Evolutionary conservation across 2,888 invertebrate species (phyloP).

Genomic region (Oscheius sp.): DNA sequence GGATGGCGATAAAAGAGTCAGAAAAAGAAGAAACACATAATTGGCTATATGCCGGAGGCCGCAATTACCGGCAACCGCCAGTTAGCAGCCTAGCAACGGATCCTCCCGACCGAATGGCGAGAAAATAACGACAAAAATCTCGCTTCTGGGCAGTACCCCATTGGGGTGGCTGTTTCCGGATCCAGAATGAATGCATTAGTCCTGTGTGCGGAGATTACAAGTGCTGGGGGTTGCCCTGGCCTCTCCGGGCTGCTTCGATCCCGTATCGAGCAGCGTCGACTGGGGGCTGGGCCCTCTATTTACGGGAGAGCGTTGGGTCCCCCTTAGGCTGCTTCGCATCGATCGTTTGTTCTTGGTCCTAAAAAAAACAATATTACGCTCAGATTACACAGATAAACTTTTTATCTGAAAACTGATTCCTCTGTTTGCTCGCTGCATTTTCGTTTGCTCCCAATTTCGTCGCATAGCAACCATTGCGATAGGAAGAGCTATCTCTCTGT

Average conservation of each 20-base stretch:
- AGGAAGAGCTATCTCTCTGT: too few species aligned
- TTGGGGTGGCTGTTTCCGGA: conserved; percentile 12
- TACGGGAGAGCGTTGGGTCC: neutral
- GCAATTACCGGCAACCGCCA: too few species aligned
- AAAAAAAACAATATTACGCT: conserved; percentile 14
- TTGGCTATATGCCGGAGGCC: too few species aligned
- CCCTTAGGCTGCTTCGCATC: neutral
- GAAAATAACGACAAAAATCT: neutral
- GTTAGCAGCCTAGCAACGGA: too few species aligned
- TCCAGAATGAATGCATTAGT: conserved; percentile 22
- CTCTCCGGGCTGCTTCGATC: conserved; percentile 22
- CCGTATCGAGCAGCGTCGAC: conserved; percentile 30
- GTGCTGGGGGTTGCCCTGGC: neutral
- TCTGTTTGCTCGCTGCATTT: too few species aligned
- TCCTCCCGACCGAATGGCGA: neutral
- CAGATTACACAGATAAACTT: too few species aligned
- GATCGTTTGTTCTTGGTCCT: neutral
- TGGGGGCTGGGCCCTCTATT: neutral
- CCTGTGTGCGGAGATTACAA: conserved; percentile 23
- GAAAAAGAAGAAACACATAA: too few species aligned
- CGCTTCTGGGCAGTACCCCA: neutral
- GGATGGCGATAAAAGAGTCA: too few species aligned
- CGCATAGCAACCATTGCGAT: too few species aligned
- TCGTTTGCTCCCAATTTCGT: too few species aligned
- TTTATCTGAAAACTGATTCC: too few species aligned